These are phyloP conservation scores for Cyclura pinguis DNA, from an alignment of 2,797 vertebrate species.

Conservation along the genomic window DNA sequence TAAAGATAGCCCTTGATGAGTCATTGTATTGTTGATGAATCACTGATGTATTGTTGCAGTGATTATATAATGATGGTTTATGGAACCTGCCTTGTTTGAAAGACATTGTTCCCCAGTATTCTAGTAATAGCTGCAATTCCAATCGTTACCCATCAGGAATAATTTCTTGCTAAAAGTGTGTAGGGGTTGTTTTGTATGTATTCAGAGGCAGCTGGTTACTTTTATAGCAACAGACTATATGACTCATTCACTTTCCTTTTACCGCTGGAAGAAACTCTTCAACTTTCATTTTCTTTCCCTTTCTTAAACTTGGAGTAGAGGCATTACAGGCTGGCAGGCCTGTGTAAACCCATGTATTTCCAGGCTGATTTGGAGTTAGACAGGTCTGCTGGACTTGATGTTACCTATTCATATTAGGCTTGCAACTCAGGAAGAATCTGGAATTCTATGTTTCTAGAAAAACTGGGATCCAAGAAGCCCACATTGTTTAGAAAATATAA, in stretches of 20 bases:
- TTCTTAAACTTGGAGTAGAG: neutral
- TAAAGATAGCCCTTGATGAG: slow-evolving; percentile 63
- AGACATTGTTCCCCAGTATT: slow-evolving; percentile 45
- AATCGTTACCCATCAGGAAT: neutral
- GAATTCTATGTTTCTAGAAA: neutral
- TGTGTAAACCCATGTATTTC: neutral
- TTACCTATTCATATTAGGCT: neutral
- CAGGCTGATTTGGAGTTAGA: neutral
- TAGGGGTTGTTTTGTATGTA: neutral
- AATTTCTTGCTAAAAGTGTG: slow-evolving; percentile 2
- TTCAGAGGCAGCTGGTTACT: slow-evolving; percentile 9
- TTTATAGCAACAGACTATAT: neutral
- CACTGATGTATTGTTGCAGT: slow-evolving; percentile 25
- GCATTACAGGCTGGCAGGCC: neutral
- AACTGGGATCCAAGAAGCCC: neutral
- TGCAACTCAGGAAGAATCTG: neutral
- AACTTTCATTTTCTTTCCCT: neutral
- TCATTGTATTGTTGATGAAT: slow-evolving; percentile 46
- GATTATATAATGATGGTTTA: slow-evolving; percentile 51
- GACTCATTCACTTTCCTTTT: neutral
- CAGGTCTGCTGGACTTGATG: neutral
- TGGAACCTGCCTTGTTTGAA: slow-evolving; percentile 57
- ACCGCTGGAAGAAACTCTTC: neutral
- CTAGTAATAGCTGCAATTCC: neutral
- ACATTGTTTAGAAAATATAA: neutral